Evolutionary conservation across 2,797 vertebrate species (phyloP).

Genomic region (Arremon aurantiirostris): DNA sequence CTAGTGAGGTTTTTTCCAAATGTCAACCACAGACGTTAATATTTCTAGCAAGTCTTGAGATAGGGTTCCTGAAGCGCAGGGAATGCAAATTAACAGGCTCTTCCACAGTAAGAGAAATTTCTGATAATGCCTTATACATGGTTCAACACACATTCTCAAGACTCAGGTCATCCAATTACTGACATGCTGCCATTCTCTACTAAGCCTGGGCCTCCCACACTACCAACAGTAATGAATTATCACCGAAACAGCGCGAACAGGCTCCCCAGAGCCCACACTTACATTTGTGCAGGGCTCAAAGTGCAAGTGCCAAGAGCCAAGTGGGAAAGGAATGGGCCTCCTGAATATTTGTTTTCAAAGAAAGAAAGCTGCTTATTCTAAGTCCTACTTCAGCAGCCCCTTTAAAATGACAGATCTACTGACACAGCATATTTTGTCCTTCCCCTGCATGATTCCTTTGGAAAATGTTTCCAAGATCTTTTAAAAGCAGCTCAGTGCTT

Average conservation of each 20-base stretch:
- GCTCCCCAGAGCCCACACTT: not conserved
- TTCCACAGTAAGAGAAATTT: not conserved
- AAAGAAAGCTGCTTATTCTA: not conserved
- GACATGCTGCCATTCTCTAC: not conserved
- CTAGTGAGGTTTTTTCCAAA: not conserved
- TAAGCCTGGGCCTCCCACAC: not conserved
- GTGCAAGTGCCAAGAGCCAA: not conserved
- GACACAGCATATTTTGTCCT: not conserved
- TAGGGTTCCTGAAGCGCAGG: not conserved
- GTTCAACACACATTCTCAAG: not conserved
- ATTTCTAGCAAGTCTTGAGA: not conserved
- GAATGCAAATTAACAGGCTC: not conserved
- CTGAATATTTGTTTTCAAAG: not conserved
- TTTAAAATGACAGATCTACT: not conserved
- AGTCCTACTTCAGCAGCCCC: not conserved
- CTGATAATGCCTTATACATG: not conserved
- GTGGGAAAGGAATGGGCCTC: rapidly evolving
- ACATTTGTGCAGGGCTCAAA: not conserved
- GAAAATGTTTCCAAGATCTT: not conserved
- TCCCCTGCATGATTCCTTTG: not conserved
- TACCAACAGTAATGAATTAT: not conserved
- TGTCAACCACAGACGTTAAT: not conserved
- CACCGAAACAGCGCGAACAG: not conserved
- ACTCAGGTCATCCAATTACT: not conserved
- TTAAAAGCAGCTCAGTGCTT: not conserved